Conservation (phyloP, 2,888 invertebrate species). For the Melitaea athalia region DNA sequence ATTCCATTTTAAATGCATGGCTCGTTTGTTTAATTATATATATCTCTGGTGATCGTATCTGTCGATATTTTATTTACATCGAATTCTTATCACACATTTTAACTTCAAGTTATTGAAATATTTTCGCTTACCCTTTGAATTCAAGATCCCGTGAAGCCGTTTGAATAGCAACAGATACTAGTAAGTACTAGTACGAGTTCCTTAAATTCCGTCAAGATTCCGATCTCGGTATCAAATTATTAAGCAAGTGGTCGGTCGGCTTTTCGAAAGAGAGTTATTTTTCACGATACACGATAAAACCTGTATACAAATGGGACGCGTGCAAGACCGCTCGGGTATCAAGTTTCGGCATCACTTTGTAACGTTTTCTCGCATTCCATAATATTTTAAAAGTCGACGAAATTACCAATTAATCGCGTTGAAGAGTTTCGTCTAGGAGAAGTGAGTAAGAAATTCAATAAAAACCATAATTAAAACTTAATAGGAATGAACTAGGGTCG, state of each 20-base stretch:
- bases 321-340: constrained; percentile 44
- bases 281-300: constrained; percentile 58
- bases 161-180: constrained; percentile 10
- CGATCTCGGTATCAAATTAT: constrained; percentile 46
- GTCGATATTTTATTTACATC: constrained; percentile 4
- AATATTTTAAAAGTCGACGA: constrained; percentile 12
- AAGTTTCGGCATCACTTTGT: constrained; percentile 46
- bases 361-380: constrained; percentile 20
- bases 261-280: constrained; percentile 52
- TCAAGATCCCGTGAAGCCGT: neutral
- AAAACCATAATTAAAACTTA: neutral
- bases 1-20: constrained; percentile 13
- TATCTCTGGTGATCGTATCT: neutral
- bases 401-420: constrained; percentile 27
- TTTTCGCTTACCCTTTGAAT: neutral
- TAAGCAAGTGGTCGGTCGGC: constrained; percentile 43
- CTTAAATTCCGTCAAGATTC: constrained; percentile 38
- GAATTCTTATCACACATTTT: neutral
- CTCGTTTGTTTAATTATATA: constrained; percentile 12
- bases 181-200: constrained; percentile 19
- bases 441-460: neutral
- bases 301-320: constrained; percentile 46
- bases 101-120: constrained; percentile 12
- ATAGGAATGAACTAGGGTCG: neutral
- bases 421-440: neutral